phyloP scores from a whole-genome alignment of 2,113 vertebrate species.

The Cettia cetti region DNA sequence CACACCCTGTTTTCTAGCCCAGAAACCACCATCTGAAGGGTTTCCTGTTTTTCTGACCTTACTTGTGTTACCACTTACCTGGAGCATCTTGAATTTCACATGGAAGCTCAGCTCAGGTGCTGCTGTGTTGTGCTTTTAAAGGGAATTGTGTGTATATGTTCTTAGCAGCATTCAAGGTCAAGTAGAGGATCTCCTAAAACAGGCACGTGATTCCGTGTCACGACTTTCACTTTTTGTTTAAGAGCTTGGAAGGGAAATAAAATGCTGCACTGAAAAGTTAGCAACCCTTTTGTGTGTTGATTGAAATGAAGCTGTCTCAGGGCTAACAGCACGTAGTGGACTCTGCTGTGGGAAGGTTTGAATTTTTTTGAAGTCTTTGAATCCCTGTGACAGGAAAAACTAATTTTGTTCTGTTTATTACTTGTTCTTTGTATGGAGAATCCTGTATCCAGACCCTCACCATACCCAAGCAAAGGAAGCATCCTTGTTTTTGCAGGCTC shows the following conservation, averaged over 20 bases:
- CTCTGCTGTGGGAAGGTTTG: not conserved
- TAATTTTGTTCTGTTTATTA: not conserved
- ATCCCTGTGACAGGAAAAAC: not conserved
- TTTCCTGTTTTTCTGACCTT: not conserved
- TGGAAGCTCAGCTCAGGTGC: not conserved
- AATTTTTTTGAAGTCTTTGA: not conserved
- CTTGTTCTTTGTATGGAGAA: not conserved
- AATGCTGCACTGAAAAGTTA: not conserved
- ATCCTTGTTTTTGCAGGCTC: not conserved
- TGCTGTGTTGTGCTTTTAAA: not conserved
- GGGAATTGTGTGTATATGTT: not conserved
- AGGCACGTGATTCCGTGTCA: not conserved
- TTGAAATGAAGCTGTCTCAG: not conserved
- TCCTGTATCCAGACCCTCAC: not conserved
- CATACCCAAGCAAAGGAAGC: not conserved
- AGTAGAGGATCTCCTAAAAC: not conserved
- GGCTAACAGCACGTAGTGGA: accelerated
- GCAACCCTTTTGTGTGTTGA: not conserved
- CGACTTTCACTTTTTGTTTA: not conserved
- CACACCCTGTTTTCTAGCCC: not conserved
- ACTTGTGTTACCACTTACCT: not conserved
- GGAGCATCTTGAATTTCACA: not conserved
- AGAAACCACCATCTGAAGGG: not conserved
- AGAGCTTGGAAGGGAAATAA: not conserved
- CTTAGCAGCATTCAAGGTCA: not conserved